phyloP scores from a whole-genome alignment of 2,113 vertebrate species.

The Zosterops borbonicus region DNA sequence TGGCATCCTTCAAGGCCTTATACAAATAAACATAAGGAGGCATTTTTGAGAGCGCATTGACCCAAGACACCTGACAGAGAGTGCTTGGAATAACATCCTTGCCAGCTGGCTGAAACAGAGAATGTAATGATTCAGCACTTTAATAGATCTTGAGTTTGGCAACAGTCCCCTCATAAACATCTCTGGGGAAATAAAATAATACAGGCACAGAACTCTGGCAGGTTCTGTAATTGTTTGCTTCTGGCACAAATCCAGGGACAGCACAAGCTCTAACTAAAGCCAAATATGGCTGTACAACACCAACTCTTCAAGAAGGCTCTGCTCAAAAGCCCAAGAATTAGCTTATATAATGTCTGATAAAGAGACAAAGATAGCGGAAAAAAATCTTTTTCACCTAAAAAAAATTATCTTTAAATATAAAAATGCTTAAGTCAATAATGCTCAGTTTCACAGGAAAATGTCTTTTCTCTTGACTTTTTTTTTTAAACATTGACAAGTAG shows the following conservation, averaged over 20 bases:
- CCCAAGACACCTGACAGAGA: constrained; percentile 54
- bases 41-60: constrained; percentile 35
- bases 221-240: constrained; percentile 62
- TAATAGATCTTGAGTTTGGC: constrained; percentile 67
- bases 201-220: constrained; percentile 42
- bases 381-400: neutral
- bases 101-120: constrained; percentile 63
- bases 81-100: constrained; percentile 33
- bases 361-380: constrained; percentile 4
- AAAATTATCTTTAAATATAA: neutral
- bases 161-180: constrained; percentile 13
- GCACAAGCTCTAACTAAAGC: constrained; percentile 17
- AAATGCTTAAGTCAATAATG: neutral
- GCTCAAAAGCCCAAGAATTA: constrained; percentile 7
- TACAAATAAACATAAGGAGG: constrained; percentile 63
- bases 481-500: neutral
- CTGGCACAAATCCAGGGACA: constrained; percentile 58
- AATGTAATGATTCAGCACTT: constrained; percentile 72
- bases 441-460: neutral
- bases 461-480: neutral
- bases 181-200: constrained; percentile 69
- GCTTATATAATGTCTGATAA: neutral
- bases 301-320: neutral
- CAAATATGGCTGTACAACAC: neutral
- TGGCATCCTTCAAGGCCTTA: constrained; percentile 58